Base-by-base conservation (phyloP, 2,113 vertebrate species). In the Pteronura brasiliensis region DNA sequence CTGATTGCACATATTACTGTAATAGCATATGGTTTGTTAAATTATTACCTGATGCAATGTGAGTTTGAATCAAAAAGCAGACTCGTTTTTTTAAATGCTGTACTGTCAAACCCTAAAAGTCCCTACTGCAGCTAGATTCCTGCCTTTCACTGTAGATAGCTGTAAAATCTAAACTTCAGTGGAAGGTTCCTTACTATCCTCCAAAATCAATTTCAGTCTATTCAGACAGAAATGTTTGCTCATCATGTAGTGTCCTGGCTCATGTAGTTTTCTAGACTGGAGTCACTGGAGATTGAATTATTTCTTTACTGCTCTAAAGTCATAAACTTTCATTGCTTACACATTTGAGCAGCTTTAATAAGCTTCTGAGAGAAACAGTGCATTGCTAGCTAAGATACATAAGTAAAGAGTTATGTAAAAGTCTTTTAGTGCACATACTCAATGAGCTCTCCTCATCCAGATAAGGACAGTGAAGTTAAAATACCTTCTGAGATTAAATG, bases 1-100 rank as follows among this genome's bases (percentile, higher is more conserved):
- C 81, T 85, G n/a, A 84, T 82, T 79, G 13, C 59, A 90, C 80
- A 92, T 93, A 74, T 80, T 97, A 95, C 21, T 77, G 23, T 88
- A 74, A 4, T 88, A 63, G 18, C 3, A 49, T 90, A 31, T 97
- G 23, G 34, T 93, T 93, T 90, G 36, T 93, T 67, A 95, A 96
- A 69, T 67, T 89, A 94, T 77, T 93, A 96, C 52, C 49, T 90
- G 6, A 47, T 94, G 69, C 69, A 95, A 63, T 52, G 80, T 14
- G 25, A 59, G 74, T 93, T 74, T 77, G 17, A 55, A 79, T 83
- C 25, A 92, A 69, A 87, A 92, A 96, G 36, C 69, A 90, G 27
- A 61, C 12, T 71, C 5, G 59, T 47, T 61, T 85, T 97, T 94
- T 90, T 84, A 94, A 59, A 72, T 92, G 42, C 31, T 74, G 0